These are phyloP conservation scores for Drosophila auraria DNA, from an alignment of 1,140 invertebrate genomes.

Conservation along the genomic window DNA sequence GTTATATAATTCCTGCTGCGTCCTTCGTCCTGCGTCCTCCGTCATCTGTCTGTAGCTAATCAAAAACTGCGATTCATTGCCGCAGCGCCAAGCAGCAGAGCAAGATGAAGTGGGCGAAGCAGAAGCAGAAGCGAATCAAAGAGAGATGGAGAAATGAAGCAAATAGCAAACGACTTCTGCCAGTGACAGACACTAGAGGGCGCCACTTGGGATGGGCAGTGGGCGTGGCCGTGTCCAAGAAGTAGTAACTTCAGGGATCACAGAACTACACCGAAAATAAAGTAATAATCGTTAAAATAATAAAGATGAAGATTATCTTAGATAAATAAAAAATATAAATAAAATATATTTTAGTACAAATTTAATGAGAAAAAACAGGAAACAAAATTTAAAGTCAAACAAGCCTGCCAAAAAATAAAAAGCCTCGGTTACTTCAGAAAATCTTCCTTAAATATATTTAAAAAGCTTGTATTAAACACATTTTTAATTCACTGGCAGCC, in stretches of 20 bases:
- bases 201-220: conserved; percentile 16
- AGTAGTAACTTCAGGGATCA: conserved; percentile 7
- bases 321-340: no score
- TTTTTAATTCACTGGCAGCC: no score
- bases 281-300: no score
- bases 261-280: not conserved
- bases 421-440: no score
- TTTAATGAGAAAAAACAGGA: no score
- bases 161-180: conserved; percentile 60
- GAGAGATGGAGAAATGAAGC: conserved; percentile 34
- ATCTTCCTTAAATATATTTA: no score
- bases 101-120: conserved; percentile 22
- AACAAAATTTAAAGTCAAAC: not conserved
- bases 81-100: conserved; percentile 30
- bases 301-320: not conserved
- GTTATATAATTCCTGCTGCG: conserved; percentile 38
- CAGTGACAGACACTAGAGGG: conserved; percentile 47
- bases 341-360: no score
- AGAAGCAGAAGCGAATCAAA: not conserved
- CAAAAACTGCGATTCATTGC: conserved; percentile 79
- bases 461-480: no score
- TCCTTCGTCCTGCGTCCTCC: not conserved
- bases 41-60: conserved; percentile 65
- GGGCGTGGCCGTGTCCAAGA: conserved; percentile 46
- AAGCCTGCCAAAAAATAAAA: no score